Evolutionary conservation across 2,797 vertebrate genomes (phyloP), one percentile per base, ranked within the genome.

Genomic region (Acrocephalus scirpaceus): DNA sequence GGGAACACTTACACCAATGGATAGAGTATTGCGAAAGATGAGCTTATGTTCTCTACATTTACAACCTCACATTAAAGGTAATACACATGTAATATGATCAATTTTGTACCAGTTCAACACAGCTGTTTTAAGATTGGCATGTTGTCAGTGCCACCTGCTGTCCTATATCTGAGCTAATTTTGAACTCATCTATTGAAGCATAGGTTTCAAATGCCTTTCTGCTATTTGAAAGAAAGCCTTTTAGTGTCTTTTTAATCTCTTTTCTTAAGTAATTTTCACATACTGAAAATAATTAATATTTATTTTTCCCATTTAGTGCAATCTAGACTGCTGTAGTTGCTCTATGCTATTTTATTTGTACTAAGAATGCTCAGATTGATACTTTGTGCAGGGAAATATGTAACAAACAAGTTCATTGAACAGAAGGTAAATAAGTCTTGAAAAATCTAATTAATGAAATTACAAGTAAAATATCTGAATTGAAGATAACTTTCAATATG

Each of bases 141-240:
- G 70, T 60, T 94, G 70, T 90, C 90, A 84, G 73, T 95, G 95
- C 92, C 95, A 93, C 82, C 93, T 96, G 70, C 95, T 95, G 93
- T 92, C 84, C 73, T 90, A 2, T 86, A 12, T 71, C 69, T 86
- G 32, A 82, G 48, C 34, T 92, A n/a, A 74, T 84, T 91, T 86
- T 78, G 29, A 83, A n/a, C 44, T 70, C 34, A 6, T 75, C 7
- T 72, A 7, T 74, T 2, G n/a, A 48, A 54, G 36, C 34, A 44
- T 67, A 26, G 30, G 8, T 85, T 92, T 92, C 38, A 82, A 57
- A 47, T 86, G 19, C 19, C 69, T 67, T 60, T 88, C 38, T 77
- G n/a, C 54, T 85, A 17, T 60, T 77, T 2, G 3, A 67, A 56
- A 74, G 20, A 82, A 77, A 76, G 51, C 3, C 36, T 75, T 85